Conservation (phyloP, 1,140 invertebrate genomes). For the Scaptomyza montana region DNA sequence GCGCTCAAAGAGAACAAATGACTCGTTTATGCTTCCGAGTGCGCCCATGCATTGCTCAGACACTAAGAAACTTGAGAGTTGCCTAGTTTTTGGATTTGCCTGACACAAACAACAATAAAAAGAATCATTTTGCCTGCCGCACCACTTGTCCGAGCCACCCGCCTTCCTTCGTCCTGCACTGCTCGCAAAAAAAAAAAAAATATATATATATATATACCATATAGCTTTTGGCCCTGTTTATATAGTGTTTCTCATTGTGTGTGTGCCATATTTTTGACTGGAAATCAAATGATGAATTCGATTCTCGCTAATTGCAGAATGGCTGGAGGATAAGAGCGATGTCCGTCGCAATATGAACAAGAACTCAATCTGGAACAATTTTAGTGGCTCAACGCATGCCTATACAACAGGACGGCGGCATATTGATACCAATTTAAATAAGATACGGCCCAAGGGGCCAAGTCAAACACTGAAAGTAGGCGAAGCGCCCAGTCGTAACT, state of each 20-base stretch:
- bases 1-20: too few species aligned
- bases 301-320: slow-evolving; percentile 63
- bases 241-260: background rate
- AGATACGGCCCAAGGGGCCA: slow-evolving; percentile 89
- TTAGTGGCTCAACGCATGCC: slow-evolving; percentile 87
- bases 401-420: slow-evolving; percentile 91
- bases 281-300: slow-evolving; percentile 5
- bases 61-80: too few species aligned
- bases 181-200: too few species aligned
- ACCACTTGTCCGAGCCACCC: background rate
- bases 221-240: slow-evolving; percentile 4
- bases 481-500: slow-evolving; percentile 71
- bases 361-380: slow-evolving; percentile 86
- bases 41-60: background rate
- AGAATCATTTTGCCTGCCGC: background rate
- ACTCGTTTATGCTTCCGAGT: too few species aligned
- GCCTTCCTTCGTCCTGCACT: slow-evolving; percentile 1
- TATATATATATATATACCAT: too few species aligned
- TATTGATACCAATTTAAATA: slow-evolving; percentile 84
- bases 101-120: background rate
- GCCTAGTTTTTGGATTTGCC: too few species aligned
- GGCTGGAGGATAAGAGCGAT: slow-evolving; percentile 82
- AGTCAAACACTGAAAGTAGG: slow-evolving; percentile 92
- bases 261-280: background rate
- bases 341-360: slow-evolving; percentile 80